Conservation (phyloP, 2,113 vertebrate species). For the Elachura formosa region DNA sequence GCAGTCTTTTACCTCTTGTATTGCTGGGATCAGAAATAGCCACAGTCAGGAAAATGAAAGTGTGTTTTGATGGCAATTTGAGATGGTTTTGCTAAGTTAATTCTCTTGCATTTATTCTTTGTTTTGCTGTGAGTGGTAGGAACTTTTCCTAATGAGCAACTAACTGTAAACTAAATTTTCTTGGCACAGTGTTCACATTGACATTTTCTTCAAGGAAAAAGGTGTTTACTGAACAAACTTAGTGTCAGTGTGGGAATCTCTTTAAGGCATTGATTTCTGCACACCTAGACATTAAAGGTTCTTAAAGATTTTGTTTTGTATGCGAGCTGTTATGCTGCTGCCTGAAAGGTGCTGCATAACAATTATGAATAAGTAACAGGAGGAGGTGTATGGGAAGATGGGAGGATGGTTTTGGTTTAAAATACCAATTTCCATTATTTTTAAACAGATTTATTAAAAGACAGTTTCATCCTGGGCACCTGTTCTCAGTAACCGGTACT, state of each 20-base stretch:
- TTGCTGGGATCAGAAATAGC: background rate
- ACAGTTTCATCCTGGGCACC: background rate
- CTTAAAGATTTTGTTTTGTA: background rate
- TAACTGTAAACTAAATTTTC: background rate
- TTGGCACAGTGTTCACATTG: background rate
- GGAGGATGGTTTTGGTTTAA: background rate
- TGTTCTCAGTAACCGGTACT: background rate
- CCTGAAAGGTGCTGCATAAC: background rate
- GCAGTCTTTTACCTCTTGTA: background rate
- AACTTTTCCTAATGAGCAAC: background rate
- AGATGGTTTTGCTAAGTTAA: background rate
- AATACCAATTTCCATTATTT: background rate
- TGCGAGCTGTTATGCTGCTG: background rate
- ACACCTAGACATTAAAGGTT: background rate
- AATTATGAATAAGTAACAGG: background rate
- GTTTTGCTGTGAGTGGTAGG: background rate
- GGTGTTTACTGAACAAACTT: background rate
- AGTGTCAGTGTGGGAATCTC: background rate
- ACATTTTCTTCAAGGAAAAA: background rate
- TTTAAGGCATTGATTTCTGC: background rate
- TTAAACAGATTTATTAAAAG: background rate
- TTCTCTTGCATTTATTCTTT: background rate
- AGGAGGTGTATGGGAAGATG: background rate
- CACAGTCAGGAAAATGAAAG: background rate
- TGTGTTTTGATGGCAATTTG: background rate